A percentile compares a stretch with the other conserved stretches of the same genome.
Evolutionary conservation across 1,140 invertebrate genomes (phyloP).

Genomic region (Tetramorium alpestre): DNA sequence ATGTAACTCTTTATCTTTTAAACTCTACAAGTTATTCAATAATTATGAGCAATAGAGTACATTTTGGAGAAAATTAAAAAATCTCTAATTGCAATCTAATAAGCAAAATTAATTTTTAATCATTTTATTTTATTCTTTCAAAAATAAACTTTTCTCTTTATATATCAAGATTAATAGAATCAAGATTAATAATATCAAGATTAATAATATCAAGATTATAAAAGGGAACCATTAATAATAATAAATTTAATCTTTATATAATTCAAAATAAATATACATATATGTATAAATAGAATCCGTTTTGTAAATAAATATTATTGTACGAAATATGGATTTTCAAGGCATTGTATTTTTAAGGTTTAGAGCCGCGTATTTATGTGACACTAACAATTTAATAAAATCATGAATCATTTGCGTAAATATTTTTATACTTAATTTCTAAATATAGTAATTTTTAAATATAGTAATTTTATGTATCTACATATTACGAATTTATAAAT

Average conservation of each 20-base stretch:
- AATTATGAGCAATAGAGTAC: too few relatives aligned
- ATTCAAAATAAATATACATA: neutral
- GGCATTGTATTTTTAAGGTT: neutral
- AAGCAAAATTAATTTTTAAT: neutral
- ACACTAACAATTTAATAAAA: neutral
- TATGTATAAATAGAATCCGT: neutral
- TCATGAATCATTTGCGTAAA: neutral
- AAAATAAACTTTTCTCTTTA: too few relatives aligned
- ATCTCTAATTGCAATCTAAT: neutral
- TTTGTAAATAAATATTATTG: slow-evolving; percentile 6
- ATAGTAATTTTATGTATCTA: neutral
- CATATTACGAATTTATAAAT: neutral
- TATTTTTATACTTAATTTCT: neutral
- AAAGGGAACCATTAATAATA: neutral
- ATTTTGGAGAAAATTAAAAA: neutral
- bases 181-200: too few relatives aligned
- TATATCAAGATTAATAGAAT: neutral
- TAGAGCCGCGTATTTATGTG: neutral
- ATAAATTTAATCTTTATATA: neutral
- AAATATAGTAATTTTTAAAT: neutral
- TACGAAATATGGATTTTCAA: neutral
- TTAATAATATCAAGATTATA: too few relatives aligned
- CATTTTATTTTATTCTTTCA: neutral
- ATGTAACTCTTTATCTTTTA: too few relatives aligned
- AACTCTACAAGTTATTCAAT: too few relatives aligned